Evolutionary conservation across 2,888 invertebrate species (phyloP).

Genomic region (Drosophila setosimentum): DNA sequence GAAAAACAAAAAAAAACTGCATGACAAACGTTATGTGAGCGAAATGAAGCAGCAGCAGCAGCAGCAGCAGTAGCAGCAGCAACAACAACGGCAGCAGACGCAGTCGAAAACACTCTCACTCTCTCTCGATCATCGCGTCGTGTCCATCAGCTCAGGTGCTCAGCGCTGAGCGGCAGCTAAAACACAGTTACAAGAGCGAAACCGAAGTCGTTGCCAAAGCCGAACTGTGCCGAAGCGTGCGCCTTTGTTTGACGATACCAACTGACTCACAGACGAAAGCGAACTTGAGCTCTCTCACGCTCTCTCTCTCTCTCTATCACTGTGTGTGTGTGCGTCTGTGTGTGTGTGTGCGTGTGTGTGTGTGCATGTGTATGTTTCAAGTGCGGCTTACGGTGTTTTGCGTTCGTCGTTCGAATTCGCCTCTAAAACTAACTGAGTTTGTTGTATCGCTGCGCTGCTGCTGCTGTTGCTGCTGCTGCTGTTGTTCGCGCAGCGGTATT

Average conservation of each 20-base stretch:
- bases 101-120: conserved; percentile 77
- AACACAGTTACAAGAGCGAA: conserved; percentile 57
- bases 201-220: conserved; percentile 20
- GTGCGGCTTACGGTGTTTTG: conserved; percentile 79
- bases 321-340: conserved; percentile 4
- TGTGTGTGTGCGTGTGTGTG: background rate
- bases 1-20: conserved; percentile 66
- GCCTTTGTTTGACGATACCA: conserved; percentile 25
- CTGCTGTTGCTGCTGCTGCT: conserved; percentile 9
- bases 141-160: conserved; percentile 43
- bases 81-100: conserved; percentile 38
- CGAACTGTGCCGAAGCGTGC: conserved; percentile 5
- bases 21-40: conserved; percentile 83
- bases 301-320: conserved; percentile 16
- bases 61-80: conserved; percentile 16
- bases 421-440: conserved; percentile 70
- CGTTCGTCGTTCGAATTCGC: conserved; percentile 65
- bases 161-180: conserved; percentile 33
- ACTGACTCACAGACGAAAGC: conserved; percentile 63
- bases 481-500: conserved; percentile 37
- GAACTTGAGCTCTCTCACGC: conserved; percentile 47
- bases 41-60: conserved; percentile 62
- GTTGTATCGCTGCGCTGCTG: conserved; percentile 50
- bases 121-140: conserved; percentile 53
- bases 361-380: conserved; percentile 28